Base-by-base conservation (phyloP, 92 coral and sea anemone genomes). In the Parazoanthus darwini region DNA sequence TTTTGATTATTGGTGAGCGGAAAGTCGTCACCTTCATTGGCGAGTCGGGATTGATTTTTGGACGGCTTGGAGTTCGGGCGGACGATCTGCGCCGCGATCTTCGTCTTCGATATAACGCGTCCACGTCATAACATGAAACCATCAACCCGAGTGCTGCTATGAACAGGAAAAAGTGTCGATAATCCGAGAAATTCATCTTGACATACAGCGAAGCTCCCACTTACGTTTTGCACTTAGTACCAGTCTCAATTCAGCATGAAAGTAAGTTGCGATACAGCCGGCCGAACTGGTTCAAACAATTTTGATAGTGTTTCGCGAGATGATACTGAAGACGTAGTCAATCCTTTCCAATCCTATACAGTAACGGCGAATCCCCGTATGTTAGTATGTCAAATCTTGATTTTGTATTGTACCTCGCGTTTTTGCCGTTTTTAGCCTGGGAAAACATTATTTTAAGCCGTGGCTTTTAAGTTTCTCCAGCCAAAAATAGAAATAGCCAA, bases 71-170 rank as follows among this genome's bases (percentile, higher is more conserved):
- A 37, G 13, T 29, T 39, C 54, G 3, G 7, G 80, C 79, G 13
- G 79, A 76, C 16, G 80, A 76, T 14, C 80, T 38, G 29, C 80
- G 80, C 46, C 80, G 37, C 16, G 80, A 39, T 10, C 50, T 76
- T 2, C 18, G 46, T 22, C 51, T 76, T 37, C 80, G 25, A 8
- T 22, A 42, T 76, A 23, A 74, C 42, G 43, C 54, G 51, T 37
- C 80, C 46, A 18, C 80, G 80, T 39, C 48, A 42, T 14, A 20
- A 23, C 43, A n/a, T 5, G 80, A 42, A 39, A 44, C 48, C 18
- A 76, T 76, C 50, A 76, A 39, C 20, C 23, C 43, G 2, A 76
- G 59, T 11, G 20, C 26, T 44, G 80, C 51, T 18, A 44, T 18
- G 9, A 76, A 20, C 33, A 76, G 46, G 1, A 44, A 42, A 42